phyloP scores from a whole-genome alignment of 2,888 invertebrate species.

The Phasia obesa region DNA sequence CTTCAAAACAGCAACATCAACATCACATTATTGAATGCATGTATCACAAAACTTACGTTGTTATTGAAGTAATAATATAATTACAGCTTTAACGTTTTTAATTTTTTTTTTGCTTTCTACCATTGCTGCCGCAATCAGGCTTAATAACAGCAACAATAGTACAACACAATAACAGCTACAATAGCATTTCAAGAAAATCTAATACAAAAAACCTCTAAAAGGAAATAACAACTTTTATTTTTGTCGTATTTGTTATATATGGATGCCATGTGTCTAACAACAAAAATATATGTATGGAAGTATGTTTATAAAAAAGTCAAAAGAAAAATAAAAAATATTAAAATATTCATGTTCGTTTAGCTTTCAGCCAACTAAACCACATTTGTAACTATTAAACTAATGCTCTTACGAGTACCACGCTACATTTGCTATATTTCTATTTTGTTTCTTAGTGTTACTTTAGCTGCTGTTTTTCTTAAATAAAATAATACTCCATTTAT shows the following conservation, averaged over 20 bases:
- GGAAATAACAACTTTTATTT: constrained; percentile 73
- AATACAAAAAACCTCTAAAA: constrained; percentile 70
- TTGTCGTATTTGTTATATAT: constrained; percentile 66
- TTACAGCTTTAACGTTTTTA: constrained; percentile 71
- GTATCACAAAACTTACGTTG: constrained; percentile 73
- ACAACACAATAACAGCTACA: constrained; percentile 7
- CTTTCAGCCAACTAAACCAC: constrained; percentile 61
- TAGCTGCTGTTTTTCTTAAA: constrained; percentile 39
- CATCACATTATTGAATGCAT: constrained; percentile 54
- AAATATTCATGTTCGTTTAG: constrained; percentile 64
- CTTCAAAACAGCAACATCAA: constrained; percentile 30
- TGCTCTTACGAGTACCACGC: constrained; percentile 60
- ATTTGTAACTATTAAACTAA: constrained; percentile 67
- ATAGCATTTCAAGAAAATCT: constrained; percentile 60
- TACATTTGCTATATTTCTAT: constrained; percentile 45
- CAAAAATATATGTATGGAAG: constrained; percentile 35
- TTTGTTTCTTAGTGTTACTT: not conserved
- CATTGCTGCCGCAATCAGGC: constrained; percentile 26
- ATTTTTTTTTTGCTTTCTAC: constrained; percentile 14
- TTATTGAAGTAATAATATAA: constrained; percentile 75
- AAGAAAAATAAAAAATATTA: constrained; percentile 27
- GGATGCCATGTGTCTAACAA: constrained; percentile 63
- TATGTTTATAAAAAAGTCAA: not conserved
- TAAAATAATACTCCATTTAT: constrained; percentile 59
- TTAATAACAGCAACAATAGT: constrained; percentile 8